Evolutionary conservation across 1,140 invertebrate species (phyloP), one percentile per base, ranked within the genome.

Genomic region (Sweltsa coloradensis): DNA sequence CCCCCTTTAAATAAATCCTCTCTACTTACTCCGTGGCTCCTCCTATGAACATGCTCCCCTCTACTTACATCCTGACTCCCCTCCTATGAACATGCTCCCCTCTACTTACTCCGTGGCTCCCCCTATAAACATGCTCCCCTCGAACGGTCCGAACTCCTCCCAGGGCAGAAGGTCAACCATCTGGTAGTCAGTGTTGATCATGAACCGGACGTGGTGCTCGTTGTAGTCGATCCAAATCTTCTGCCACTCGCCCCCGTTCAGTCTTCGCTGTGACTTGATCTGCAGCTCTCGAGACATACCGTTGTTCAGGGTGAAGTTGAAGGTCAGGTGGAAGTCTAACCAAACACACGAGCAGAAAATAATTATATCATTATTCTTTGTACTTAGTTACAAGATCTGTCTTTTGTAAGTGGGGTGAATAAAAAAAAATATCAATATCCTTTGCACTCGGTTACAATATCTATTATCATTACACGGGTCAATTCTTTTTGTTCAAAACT

Each of bases 181-280:
- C 67, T 85, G 75, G 54, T 78, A 85, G 55, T 91, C 83, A 24
- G 81, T 85, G 60, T 93, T 93, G 44, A 94, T 81, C 78, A 89
- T 91, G 60, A 93, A 90, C 45, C 89, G 67, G n/a, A 95, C 88
- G 62, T 96, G 89, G 63, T 92, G 86, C 57, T 85, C 79, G 64
- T 94, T 92, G 58, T 89, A 90, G 66, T 90, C 87, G 51, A 90
- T 89, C 86, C 87, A 89, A 52, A 94, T 85, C 66, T 92, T 89
- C 60, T 96, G 90, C 91, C 91, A 96, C 59, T 92, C 88, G 1
- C 90, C 90, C 41, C 81, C 83, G 59, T 91, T 93, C 3, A 96
- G 69, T 60, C 82, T 79, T 49, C 82, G 68, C 51, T 78, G 73
- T 13, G 89, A 89, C 58, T 81, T 82, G 23, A 95, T 82, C 37